Conservation (phyloP, 2,888 invertebrate species). For the Strigamia transsilvanica region DNA sequence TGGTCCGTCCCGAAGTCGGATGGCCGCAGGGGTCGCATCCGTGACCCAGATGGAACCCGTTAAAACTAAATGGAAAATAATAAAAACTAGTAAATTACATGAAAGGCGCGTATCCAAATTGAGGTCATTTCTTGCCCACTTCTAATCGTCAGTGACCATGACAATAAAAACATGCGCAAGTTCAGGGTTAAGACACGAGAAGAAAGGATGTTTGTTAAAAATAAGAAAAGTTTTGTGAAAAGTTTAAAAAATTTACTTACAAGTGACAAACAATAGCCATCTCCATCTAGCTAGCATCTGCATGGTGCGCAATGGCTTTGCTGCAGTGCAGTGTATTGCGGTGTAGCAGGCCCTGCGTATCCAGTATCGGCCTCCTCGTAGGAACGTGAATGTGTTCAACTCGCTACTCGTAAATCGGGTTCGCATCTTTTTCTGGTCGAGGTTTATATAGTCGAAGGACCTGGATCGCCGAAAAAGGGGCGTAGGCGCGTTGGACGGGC, state of each 20-base stretch:
- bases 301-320: too few species aligned
- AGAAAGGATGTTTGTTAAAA: background rate
- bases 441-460: background rate
- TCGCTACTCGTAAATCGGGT: background rate
- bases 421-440: background rate
- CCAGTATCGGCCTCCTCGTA: background rate
- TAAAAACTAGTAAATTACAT: background rate
- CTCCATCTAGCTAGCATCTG: too few species aligned
- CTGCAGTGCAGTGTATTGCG: too few species aligned
- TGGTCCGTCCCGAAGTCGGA: background rate
- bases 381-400: background rate
- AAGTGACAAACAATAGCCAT: too few species aligned
- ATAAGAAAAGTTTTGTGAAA: too few species aligned
- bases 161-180: background rate
- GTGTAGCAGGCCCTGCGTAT: too few species aligned
- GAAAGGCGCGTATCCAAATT: background rate
- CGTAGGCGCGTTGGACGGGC: slow-evolving; percentile 1
- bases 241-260: too few species aligned
- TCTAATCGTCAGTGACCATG: background rate
- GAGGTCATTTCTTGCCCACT: background rate
- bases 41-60: background rate
- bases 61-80: background rate
- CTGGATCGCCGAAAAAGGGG: background rate
- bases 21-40: background rate
- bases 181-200: background rate